Evolutionary conservation across 92 coral and sea anemone genomes (phyloP).

Genomic region (Umimayanthus kanabou): DNA sequence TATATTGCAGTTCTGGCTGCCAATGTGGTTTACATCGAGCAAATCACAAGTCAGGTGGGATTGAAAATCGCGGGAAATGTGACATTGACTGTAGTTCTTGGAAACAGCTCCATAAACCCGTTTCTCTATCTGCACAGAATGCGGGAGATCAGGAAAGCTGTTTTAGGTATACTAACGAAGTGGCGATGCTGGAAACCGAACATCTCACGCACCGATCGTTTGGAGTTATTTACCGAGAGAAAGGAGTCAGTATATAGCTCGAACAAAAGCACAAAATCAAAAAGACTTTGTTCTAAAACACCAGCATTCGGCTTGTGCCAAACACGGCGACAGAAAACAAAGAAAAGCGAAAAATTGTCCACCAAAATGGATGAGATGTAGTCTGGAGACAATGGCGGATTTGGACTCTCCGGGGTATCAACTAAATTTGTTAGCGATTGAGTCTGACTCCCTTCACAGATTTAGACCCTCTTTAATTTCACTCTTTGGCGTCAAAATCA

Average conservation of each 20-base stretch:
- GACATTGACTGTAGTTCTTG: constrained; percentile 32
- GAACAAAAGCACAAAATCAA: background rate
- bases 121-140: constrained; percentile 39
- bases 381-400: too few relatives aligned
- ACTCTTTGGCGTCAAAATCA: too few relatives aligned
- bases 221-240: constrained; percentile 13
- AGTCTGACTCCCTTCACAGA: too few relatives aligned
- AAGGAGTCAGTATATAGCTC: constrained; percentile 8
- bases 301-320: background rate
- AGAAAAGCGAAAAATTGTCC: background rate
- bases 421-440: too few relatives aligned
- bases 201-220: background rate
- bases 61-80: constrained; percentile 42
- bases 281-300: too few relatives aligned
- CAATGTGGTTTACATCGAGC: constrained; percentile 20
- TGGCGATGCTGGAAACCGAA: background rate
- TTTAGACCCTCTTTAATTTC: too few relatives aligned
- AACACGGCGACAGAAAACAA: background rate
- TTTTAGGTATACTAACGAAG: background rate
- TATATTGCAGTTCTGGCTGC: constrained; percentile 35
- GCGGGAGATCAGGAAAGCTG: constrained; percentile 41
- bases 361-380: too few relatives aligned
- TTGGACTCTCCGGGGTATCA: too few relatives aligned
- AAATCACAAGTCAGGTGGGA: constrained; percentile 26
- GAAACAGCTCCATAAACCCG: constrained; percentile 28